Conservation (phyloP, 2,113 vertebrate species). For the Mobula birostris region DNA sequence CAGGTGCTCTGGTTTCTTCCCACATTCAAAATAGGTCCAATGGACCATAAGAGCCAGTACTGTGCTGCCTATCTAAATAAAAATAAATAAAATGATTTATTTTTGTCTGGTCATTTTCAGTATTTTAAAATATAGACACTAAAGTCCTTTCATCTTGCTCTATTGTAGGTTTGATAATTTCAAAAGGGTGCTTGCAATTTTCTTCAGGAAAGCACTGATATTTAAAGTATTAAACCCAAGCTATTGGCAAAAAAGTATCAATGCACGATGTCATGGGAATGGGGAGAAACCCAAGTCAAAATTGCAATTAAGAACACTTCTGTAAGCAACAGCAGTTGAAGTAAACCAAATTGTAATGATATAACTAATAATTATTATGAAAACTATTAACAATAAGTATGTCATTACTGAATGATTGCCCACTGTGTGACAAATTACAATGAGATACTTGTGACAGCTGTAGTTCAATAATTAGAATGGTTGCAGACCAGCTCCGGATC, state of each 20-base stretch:
- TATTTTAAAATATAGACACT: background rate
- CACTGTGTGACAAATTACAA: constrained; percentile 11
- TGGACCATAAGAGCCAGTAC: too few species aligned
- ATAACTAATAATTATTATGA: background rate
- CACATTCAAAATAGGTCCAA: too few species aligned
- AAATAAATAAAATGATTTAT: background rate
- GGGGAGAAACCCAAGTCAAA: background rate
- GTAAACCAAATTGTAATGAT: background rate
- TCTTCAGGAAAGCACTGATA: background rate
- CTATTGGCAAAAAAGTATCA: constrained; percentile 43
- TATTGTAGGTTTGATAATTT: background rate
- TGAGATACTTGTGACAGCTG: background rate
- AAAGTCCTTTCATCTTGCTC: background rate
- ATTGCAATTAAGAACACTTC: background rate
- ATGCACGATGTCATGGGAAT: constrained; percentile 43
- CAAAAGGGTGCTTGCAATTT: background rate
- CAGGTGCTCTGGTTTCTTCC: too few species aligned
- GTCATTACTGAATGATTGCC: background rate
- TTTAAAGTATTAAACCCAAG: background rate
- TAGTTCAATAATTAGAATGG: constrained; percentile 22
- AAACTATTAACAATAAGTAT: background rate
- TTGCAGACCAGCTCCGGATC: constrained; percentile 8
- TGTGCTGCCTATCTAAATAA: too few species aligned
- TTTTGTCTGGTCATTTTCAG: background rate
- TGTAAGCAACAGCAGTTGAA: background rate